Evolutionary conservation across 2,888 invertebrate species (phyloP).

Genomic region (Monoplex corrugatus): DNA sequence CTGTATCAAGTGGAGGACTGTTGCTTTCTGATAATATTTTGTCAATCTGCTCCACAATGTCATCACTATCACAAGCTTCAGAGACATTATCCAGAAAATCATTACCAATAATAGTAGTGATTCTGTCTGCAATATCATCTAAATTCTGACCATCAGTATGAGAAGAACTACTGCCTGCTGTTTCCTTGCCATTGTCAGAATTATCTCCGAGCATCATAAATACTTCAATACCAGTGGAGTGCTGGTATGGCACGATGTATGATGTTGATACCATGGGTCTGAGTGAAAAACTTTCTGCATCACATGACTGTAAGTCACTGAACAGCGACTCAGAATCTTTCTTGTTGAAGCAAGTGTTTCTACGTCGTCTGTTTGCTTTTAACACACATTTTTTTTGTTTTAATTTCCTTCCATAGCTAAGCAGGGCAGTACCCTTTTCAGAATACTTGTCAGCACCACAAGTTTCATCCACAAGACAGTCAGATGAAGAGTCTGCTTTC

Average conservation of each 20-base stretch:
- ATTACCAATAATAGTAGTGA: neutral
- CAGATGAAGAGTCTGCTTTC: neutral
- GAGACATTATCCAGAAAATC: neutral
- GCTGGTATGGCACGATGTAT: neutral
- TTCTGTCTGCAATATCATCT: neutral
- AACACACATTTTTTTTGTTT: neutral
- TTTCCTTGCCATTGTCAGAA: neutral
- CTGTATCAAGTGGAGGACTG: neutral
- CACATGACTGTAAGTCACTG: neutral
- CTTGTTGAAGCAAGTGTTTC: neutral
- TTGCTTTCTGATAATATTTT: conserved; percentile 10
- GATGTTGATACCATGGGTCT: neutral
- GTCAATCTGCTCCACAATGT: conserved; percentile 22
- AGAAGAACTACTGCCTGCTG: neutral
- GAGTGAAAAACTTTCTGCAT: neutral
- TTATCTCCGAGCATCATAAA: neutral
- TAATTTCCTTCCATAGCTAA: neutral
- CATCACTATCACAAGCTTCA: neutral
- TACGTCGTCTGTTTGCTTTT: neutral
- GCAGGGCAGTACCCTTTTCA: neutral
- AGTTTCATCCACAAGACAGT: neutral
- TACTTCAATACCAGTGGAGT: neutral
- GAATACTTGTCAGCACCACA: too few species aligned
- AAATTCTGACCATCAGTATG: neutral
- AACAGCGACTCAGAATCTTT: neutral